Conservation (phyloP, 2,113 vertebrate genomes). For the Marmota monax region DNA sequence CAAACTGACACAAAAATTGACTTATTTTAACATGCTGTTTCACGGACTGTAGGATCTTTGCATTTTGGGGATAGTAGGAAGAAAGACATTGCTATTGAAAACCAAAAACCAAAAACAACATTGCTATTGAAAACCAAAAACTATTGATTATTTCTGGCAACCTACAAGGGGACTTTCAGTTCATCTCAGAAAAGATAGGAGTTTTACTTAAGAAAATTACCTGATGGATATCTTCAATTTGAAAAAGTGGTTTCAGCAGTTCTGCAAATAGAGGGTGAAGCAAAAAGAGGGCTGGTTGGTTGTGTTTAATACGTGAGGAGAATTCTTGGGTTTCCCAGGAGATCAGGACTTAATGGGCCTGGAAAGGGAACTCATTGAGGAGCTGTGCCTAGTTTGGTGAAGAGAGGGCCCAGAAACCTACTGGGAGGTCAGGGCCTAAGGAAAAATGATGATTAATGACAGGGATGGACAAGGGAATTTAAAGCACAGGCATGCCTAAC, state of each 20-base stretch:
- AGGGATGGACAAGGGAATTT: slow-evolving; percentile 50
- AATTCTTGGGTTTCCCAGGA: slow-evolving; percentile 55
- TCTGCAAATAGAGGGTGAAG: not conserved
- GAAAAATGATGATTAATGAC: slow-evolving; percentile 79
- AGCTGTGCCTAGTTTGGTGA: not conserved
- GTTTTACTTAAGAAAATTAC: slow-evolving; percentile 42
- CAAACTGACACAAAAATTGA: not conserved
- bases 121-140: no score
- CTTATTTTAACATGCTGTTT: not conserved
- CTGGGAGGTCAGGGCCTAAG: slow-evolving; percentile 51
- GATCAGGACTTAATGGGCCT: not conserved
- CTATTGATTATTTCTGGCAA: not conserved
- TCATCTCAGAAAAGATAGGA: not conserved
- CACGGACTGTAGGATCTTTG: not conserved
- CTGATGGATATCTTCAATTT: slow-evolving; percentile 23
- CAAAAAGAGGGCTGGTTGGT: slow-evolving; percentile 10
- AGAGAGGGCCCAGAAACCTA: not conserved
- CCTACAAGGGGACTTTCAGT: not conserved
- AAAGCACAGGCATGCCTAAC: slow-evolving; percentile 62
- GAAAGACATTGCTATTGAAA: not conserved
- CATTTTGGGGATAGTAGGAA: not conserved
- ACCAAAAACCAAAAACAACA: no score
- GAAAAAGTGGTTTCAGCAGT: not conserved
- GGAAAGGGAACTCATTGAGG: slow-evolving; percentile 8
- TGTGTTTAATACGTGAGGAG: slow-evolving; percentile 26